Evolutionary conservation across 2,113 vertebrate genomes (phyloP).

Genomic region (Cyphomyrus plagiostoma): DNA sequence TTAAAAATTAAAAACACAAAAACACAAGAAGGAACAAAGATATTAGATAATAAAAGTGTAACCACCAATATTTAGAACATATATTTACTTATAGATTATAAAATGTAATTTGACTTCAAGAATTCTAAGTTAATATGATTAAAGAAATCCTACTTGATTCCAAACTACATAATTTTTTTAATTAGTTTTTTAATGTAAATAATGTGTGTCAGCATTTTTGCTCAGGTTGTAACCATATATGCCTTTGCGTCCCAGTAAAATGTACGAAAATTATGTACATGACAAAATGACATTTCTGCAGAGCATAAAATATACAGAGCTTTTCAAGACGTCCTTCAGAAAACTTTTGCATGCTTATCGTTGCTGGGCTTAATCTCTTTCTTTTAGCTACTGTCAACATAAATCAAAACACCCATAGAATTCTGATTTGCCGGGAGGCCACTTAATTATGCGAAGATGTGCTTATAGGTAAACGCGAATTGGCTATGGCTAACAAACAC

Average conservation of each 20-base stretch:
- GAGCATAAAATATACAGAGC: background rate
- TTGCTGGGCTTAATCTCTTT: background rate
- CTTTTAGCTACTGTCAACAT: background rate
- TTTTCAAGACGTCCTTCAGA: background rate
- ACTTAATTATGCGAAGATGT: background rate
- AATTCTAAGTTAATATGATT: background rate
- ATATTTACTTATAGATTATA: background rate
- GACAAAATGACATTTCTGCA: background rate
- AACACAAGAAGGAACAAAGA: background rate
- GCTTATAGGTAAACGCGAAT: constrained; percentile 2
- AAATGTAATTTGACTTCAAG: background rate
- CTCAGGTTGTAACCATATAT: background rate
- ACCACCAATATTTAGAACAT: background rate
- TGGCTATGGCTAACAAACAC: background rate
- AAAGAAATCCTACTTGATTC: background rate
- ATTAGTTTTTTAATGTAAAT: background rate
- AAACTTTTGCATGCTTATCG: background rate
- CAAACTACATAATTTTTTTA: background rate
- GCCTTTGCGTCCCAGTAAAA: background rate
- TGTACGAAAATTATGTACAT: background rate
- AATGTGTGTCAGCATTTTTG: background rate
- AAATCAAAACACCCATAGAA: background rate
- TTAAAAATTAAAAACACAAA: background rate
- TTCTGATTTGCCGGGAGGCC: background rate
- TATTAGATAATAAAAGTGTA: background rate